A percentile compares a stretch with the other conserved stretches of the same genome.
phyloP scores from a whole-genome alignment of 1,140 invertebrate species.

The Heliconius nattereri region DNA sequence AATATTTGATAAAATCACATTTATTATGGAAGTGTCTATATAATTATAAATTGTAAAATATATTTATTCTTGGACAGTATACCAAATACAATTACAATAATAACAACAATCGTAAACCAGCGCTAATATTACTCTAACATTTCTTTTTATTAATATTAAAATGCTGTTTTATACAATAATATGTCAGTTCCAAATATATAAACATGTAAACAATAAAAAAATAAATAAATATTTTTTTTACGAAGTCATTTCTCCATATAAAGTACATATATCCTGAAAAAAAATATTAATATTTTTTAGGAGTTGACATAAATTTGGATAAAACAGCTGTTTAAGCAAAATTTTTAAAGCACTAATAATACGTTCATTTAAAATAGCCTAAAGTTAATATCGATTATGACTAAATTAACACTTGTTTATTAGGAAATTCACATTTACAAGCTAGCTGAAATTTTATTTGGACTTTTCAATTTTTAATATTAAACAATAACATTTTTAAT shows the following conservation, averaged over 20 bases:
- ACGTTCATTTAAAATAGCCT: slow-evolving; percentile 10
- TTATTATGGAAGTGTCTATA: slow-evolving; percentile 3
- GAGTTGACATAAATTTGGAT: background rate
- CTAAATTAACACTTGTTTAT: background rate
- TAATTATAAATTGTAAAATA: background rate
- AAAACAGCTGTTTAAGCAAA: background rate
- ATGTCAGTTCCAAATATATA: background rate
- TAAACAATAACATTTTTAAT: too few species aligned
- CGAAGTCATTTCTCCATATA: too few species aligned
- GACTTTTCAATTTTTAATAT: background rate
- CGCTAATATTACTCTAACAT: background rate
- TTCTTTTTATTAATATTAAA: background rate
- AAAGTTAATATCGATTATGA: slow-evolving; percentile 13
- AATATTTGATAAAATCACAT: background rate
- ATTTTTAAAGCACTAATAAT: slow-evolving; percentile 23
- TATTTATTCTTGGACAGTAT: background rate
- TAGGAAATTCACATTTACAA: background rate
- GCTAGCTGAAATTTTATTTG: background rate
- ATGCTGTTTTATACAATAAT: background rate
- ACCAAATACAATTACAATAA: background rate
- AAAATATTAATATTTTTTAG: background rate
- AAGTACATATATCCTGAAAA: too few species aligned
- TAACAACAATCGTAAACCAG: slow-evolving; percentile 6
- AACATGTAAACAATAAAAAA: too few species aligned
- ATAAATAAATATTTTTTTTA: too few species aligned